phyloP scores from a whole-genome alignment of 2,888 invertebrate species.

The Cephus sareptanus region DNA sequence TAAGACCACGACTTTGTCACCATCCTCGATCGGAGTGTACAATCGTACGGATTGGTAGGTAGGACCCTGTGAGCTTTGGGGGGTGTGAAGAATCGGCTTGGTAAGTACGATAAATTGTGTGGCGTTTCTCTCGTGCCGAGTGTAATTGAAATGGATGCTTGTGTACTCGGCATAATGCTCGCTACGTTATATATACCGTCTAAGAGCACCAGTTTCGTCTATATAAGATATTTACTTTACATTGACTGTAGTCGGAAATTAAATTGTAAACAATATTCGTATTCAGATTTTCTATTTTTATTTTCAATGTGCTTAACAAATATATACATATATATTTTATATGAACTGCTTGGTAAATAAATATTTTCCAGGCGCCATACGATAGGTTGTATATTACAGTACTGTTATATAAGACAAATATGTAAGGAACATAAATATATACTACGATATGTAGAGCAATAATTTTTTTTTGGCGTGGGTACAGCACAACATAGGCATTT shows the following conservation, averaged over 20 bases:
- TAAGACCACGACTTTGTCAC: background rate
- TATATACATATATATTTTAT: no score
- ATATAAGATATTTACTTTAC: background rate
- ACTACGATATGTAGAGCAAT: background rate
- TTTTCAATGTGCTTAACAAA: background rate
- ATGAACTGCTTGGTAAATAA: background rate
- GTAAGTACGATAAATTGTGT: conserved; percentile 53
- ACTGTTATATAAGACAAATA: background rate
- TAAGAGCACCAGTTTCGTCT: background rate
- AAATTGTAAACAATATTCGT: background rate
- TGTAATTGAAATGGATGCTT: conserved; percentile 54
- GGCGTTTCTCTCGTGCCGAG: conserved; percentile 40
- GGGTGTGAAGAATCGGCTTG: conserved; percentile 51
- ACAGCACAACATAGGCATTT: background rate
- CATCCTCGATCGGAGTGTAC: background rate
- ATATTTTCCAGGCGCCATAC: background rate
- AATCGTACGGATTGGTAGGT: background rate
- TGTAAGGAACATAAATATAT: background rate
- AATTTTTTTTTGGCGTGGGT: background rate
- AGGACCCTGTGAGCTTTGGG: conserved; percentile 37
- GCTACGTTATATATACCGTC: background rate
- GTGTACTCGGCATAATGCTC: conserved; percentile 43
- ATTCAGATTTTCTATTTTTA: background rate
- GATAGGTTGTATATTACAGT: background rate
- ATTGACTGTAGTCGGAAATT: background rate